phyloP scores from a whole-genome alignment of 2,888 invertebrate genomes.

The Eupithecia subumbrata region DNA sequence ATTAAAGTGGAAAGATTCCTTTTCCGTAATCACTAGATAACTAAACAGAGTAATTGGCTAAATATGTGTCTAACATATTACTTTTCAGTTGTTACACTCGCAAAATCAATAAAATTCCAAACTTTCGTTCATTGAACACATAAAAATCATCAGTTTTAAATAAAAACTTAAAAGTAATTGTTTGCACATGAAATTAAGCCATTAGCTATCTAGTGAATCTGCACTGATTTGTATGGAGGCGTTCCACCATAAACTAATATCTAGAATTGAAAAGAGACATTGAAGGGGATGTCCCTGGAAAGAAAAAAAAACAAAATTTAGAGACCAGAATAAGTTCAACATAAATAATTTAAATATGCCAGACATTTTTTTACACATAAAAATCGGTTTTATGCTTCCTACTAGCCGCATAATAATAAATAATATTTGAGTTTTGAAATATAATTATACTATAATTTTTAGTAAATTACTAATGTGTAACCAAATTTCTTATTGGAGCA shows the following conservation, averaged over 20 bases:
- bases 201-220: background rate
- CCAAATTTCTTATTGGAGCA: background rate
- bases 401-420: background rate
- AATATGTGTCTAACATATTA: background rate
- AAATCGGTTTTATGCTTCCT: background rate
- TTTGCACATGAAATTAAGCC: background rate
- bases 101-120: background rate
- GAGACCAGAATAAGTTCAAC: conserved; percentile 12
- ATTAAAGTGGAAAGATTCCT: conserved; percentile 4
- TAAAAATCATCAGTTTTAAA: background rate
- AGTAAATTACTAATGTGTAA: background rate
- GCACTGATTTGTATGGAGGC: background rate
- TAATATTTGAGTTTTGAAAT: background rate
- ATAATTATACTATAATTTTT: background rate
- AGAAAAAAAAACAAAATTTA: conserved; percentile 29
- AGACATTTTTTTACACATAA: background rate
- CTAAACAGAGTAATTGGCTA: background rate
- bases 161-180: background rate
- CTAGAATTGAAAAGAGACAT: conserved; percentile 32
- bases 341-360: conserved; percentile 4
- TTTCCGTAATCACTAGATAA: background rate
- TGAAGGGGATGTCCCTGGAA: conserved; percentile 38
- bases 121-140: background rate
- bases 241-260: conserved; percentile 14
- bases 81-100: background rate